These are phyloP conservation scores for Cacatua alba DNA, from an alignment of 2,113 vertebrate species.

Conservation along the genomic window DNA sequence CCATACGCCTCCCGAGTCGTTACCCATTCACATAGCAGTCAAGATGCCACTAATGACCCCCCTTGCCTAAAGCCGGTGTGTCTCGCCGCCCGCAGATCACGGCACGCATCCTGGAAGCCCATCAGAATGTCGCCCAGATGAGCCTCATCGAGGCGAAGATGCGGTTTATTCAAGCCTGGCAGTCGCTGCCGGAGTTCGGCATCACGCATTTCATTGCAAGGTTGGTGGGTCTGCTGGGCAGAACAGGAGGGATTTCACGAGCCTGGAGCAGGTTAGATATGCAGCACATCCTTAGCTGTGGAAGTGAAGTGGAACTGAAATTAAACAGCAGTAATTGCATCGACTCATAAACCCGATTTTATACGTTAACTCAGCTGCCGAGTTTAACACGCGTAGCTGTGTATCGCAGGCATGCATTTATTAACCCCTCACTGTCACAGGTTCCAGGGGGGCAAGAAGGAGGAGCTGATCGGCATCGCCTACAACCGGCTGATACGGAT, in stretches of 20 bases:
- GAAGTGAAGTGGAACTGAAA: accelerated
- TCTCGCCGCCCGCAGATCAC: conserved; percentile 84
- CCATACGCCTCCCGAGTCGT: not conserved
- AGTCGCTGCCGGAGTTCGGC: conserved; percentile 96
- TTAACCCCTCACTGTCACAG: conserved; percentile 51
- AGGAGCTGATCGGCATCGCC: conserved; percentile 96
- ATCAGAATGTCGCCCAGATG: conserved; percentile 99
- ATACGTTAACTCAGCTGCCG: not conserved
- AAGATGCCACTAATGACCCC: not conserved
- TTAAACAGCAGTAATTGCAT: not conserved
- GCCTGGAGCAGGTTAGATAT: accelerated
- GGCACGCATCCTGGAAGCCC: conserved; percentile 93
- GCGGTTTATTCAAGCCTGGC: conserved; percentile 98
- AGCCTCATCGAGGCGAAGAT: conserved; percentile 99
- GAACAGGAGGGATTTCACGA: not conserved
- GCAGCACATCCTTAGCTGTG: not conserved
- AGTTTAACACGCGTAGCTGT: not conserved
- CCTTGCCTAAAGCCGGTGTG: not conserved
- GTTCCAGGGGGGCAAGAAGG: conserved; percentile 95
- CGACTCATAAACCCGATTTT: accelerated
- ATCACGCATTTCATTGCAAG: conserved; percentile 98
- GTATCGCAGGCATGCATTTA: not conserved
- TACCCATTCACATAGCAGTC: not conserved
- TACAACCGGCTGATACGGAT: conserved; percentile 97
- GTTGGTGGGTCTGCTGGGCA: conserved; percentile 63